Conservation (phyloP, 2,888 invertebrate species). For the Lasiommata megera region DNA sequence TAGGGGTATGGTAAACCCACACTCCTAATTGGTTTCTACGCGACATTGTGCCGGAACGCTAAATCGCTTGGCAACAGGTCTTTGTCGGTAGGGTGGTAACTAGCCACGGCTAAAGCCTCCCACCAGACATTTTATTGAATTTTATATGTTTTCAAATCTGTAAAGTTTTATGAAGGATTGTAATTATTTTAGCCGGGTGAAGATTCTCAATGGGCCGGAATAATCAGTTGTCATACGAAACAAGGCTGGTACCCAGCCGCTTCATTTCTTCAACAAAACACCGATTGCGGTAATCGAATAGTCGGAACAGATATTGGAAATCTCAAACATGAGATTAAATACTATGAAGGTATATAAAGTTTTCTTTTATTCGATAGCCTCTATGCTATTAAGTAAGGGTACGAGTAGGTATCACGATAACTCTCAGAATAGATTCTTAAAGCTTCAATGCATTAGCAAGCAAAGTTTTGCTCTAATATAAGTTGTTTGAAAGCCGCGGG, state of each 20-base stretch:
- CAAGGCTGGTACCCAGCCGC: conserved; percentile 88
- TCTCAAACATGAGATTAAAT: conserved; percentile 72
- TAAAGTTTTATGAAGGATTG: no score
- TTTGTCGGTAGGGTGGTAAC: no score
- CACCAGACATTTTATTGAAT: no score
- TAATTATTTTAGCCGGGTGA: conserved; percentile 7
- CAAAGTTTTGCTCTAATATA: not conserved
- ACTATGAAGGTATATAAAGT: conserved; percentile 65
- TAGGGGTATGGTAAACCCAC: no score
- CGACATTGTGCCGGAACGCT: no score
- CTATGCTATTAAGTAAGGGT: not conserved
- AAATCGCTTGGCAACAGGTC: no score
- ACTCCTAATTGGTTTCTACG: no score
- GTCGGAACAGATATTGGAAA: conserved; percentile 78
- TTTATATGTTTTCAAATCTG: no score
- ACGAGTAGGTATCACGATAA: not conserved
- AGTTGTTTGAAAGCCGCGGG: not conserved
- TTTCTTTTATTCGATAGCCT: not conserved
- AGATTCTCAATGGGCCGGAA: conserved; percentile 82
- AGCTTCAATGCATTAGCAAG: not conserved
- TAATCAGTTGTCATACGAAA: conserved; percentile 84
- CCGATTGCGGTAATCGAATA: conserved; percentile 74
- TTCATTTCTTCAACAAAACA: conserved; percentile 81
- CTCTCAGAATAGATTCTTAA: not conserved
- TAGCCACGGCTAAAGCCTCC: no score